Evolutionary conservation across 2,888 invertebrate species (phyloP).

Genomic region (Panopea generosa): DNA sequence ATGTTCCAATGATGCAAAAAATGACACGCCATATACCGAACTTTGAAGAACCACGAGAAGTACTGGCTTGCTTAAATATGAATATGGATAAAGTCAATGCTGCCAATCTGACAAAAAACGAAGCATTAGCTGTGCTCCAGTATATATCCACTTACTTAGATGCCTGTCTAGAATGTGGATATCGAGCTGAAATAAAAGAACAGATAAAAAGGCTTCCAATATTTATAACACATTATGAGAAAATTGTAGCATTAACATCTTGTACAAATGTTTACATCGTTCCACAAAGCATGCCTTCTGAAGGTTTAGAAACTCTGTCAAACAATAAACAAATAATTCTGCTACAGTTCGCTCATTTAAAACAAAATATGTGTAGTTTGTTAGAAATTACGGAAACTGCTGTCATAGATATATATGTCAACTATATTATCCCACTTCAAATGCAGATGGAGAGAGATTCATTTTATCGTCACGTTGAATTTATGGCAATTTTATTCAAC

Average conservation of each 20-base stretch:
- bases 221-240: background rate
- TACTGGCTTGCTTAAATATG: slow-evolving; percentile 19
- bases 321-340: background rate
- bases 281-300: background rate
- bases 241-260: background rate
- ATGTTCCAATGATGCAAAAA: no score
- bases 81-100: slow-evolving; percentile 7
- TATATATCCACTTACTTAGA: slow-evolving; percentile 4
- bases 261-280: background rate
- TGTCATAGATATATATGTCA: slow-evolving; percentile 39
- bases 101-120: background rate
- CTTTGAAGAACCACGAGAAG: slow-evolving; percentile 1
- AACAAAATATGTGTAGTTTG: background rate
- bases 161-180: background rate
- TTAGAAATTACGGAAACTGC: background rate
- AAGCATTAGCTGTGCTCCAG: slow-evolving; percentile 14
- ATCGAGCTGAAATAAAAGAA: background rate
- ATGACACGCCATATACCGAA: slow-evolving; percentile 3
- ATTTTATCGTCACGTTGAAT: slow-evolving; percentile 34
- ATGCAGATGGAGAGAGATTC: slow-evolving; percentile 27
- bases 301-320: slow-evolving; percentile 12
- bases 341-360: background rate
- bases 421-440: slow-evolving; percentile 45
- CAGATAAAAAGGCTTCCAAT: background rate
- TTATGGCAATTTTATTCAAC: slow-evolving; percentile 57